phyloP scores from a whole-genome alignment of 2,113 vertebrate species.

The Erpornis zantholeuca region DNA sequence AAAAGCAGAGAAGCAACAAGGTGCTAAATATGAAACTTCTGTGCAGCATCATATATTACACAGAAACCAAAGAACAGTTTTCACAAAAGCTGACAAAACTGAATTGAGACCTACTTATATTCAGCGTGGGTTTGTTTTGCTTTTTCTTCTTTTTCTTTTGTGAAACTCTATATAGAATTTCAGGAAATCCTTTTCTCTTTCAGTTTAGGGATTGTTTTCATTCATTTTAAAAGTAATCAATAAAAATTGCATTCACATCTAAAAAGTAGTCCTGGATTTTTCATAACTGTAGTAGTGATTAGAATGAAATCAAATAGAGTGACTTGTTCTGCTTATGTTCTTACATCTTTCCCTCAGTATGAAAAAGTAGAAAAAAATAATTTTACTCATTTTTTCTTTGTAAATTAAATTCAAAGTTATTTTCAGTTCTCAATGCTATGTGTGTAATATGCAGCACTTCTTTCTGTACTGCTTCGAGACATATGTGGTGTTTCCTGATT shows the following conservation, averaged over 20 bases:
- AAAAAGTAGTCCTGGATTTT: background rate
- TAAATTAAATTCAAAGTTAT: background rate
- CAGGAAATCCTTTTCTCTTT: background rate
- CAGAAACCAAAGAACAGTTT: background rate
- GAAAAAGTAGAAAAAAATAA: background rate
- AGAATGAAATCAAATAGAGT: background rate
- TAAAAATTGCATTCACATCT: background rate
- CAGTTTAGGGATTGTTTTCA: background rate
- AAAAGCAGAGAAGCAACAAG: background rate
- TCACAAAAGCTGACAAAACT: background rate
- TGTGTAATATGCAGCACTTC: rapidly evolving
- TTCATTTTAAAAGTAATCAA: background rate
- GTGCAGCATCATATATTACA: background rate
- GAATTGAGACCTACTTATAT: background rate
- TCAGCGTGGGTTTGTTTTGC: rapidly evolving
- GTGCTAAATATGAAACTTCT: background rate
- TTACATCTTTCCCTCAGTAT: background rate
- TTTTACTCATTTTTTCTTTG: background rate
- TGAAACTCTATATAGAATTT: background rate
- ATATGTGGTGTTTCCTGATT: background rate
- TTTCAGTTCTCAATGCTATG: background rate
- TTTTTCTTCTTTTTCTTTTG: background rate
- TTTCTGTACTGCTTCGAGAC: rapidly evolving
- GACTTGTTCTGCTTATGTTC: background rate
- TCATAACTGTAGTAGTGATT: background rate